Conservation (phyloP, 2,888 invertebrate species). For the Ferrisia virgata region DNA sequence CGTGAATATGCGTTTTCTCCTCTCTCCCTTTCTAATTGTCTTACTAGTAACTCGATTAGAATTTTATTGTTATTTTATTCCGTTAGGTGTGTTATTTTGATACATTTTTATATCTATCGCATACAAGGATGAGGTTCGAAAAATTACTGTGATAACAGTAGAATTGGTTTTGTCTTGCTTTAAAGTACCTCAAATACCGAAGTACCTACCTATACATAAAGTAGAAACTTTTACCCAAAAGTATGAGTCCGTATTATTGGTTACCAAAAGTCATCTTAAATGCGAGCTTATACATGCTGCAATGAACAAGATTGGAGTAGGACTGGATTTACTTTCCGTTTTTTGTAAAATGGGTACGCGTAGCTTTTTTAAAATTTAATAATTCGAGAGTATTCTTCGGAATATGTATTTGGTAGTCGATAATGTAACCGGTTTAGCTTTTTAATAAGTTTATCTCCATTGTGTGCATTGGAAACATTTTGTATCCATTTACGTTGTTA, state of each 20-base stretch:
- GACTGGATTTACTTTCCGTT: neutral
- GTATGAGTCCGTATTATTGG: slow-evolving; percentile 3
- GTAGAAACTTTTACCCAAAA: neutral
- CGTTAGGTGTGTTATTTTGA: neutral
- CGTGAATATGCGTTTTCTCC: neutral
- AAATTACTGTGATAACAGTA: slow-evolving; percentile 17
- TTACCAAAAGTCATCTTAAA: slow-evolving; percentile 7
- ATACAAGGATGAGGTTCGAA: neutral
- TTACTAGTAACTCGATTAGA: neutral
- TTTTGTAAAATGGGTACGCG: neutral
- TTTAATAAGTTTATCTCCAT: neutral
- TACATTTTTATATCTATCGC: neutral
- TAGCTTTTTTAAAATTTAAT: neutral
- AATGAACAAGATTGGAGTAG: neutral
- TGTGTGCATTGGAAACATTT: neutral
- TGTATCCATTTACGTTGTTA: slow-evolving; percentile 4
- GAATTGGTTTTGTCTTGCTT: neutral
- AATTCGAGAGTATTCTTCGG: neutral
- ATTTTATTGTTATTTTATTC: neutral
- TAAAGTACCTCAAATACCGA: no score
- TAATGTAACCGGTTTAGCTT: neutral
- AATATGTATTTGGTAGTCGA: neutral
- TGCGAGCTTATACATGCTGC: neutral
- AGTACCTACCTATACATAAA: no score
- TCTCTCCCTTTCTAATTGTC: neutral